Percentiles rank a stretch among this genome's conserved stretches.
phyloP scores from a whole-genome alignment of 2,113 vertebrate species.

The Callipepla californica region DNA sequence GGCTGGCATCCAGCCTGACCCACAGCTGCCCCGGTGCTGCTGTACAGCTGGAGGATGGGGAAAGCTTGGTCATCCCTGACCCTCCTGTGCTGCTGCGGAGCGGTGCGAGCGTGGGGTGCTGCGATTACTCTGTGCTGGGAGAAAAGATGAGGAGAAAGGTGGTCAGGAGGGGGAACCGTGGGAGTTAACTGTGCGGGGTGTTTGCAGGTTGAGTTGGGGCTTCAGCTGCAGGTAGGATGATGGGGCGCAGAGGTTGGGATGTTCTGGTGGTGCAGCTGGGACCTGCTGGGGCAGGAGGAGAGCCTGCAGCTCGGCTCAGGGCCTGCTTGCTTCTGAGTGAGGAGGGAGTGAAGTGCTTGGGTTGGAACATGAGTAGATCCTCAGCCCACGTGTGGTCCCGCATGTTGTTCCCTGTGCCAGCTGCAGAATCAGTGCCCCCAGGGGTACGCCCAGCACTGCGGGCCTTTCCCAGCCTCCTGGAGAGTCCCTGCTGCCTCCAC shows the following conservation, averaged over 20 bases:
- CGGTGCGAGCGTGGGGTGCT: accelerated
- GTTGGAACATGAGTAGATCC: neutral
- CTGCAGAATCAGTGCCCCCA: accelerated
- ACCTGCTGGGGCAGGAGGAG: neutral
- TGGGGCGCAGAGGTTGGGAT: accelerated
- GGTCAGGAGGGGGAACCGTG: neutral
- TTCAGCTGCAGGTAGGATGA: neutral
- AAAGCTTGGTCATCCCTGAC: neutral
- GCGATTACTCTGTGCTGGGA: accelerated
- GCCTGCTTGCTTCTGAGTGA: neutral
- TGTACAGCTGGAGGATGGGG: neutral
- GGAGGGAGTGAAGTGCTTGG: accelerated
- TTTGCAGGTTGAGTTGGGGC: neutral
- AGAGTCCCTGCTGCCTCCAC: neutral
- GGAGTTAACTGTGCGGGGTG: neutral
- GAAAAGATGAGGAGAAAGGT: neutral
- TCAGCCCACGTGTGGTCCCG: neutral
- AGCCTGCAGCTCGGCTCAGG: accelerated
- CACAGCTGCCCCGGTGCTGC: neutral
- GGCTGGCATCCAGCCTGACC: neutral
- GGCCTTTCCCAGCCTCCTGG: neutral
- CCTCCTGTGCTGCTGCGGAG: neutral
- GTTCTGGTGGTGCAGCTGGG: neutral
- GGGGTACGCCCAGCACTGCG: neutral
- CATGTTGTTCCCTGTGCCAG: accelerated